Evolutionary conservation across 35 echinoderm and acorn worm genomes (phyloP).

Genomic region (Lytechinus pictus): DNA sequence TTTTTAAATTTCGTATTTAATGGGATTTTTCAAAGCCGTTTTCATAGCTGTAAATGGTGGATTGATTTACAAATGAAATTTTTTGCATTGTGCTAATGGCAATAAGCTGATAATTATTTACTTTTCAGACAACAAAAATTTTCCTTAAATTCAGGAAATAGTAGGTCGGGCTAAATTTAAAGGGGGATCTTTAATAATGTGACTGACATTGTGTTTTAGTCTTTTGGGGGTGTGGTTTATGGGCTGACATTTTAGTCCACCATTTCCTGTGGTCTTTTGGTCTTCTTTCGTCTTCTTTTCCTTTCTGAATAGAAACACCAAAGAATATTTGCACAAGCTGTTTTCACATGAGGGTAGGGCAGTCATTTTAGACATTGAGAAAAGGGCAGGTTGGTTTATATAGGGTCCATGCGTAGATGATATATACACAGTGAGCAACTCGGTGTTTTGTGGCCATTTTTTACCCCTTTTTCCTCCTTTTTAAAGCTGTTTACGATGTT

Average conservation of each 20-base stretch:
- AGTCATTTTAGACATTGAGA: not conserved
- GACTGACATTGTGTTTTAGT: too few relatives aligned
- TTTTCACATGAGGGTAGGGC: not conserved
- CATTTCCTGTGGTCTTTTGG: not conserved
- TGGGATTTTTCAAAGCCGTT: not conserved
- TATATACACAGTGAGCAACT: not conserved
- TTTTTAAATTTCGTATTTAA: not conserved
- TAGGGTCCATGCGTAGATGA: not conserved
- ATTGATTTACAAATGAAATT: not conserved
- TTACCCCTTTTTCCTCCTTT: too few relatives aligned
- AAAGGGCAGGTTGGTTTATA: not conserved
- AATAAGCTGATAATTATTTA: too few relatives aligned
- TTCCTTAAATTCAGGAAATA: too few relatives aligned
- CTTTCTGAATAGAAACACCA: not conserved
- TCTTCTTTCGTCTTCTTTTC: not conserved
- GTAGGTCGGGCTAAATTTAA: too few relatives aligned
- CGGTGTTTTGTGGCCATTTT: too few relatives aligned
- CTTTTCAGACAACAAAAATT: too few relatives aligned
- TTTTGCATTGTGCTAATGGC: not conserved
- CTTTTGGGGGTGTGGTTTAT: too few relatives aligned
- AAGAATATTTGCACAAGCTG: not conserved
- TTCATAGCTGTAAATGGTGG: not conserved
- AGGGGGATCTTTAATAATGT: too few relatives aligned
- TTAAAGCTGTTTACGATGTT: not conserved
- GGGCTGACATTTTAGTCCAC: not conserved